A percentile compares a stretch with the other conserved stretches of the same genome.
phyloP scores from a whole-genome alignment of 2,113 vertebrate species.

The Pelusios castaneus region DNA sequence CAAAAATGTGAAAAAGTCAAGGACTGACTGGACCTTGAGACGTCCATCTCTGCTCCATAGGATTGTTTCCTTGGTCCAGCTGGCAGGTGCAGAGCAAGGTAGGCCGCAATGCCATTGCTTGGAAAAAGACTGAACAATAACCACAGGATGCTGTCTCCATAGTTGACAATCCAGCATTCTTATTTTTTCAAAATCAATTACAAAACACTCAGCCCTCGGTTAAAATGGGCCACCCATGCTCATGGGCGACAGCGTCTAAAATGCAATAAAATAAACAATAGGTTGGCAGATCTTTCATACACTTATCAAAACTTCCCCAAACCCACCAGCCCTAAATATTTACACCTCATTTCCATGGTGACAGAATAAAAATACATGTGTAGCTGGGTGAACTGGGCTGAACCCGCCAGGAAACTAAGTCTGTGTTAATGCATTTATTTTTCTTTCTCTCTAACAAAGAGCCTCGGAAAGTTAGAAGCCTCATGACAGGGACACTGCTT shows the following conservation, averaged over 20 bases:
- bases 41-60: fast-evolving
- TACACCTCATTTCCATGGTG: constrained; percentile 4
- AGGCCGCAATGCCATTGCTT: neutral
- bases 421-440: neutral
- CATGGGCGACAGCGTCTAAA: neutral
- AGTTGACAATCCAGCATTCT: neutral
- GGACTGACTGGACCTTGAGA: fast-evolving
- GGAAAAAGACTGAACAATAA: neutral
- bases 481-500: neutral
- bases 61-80: neutral
- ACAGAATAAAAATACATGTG: constrained; percentile 48
- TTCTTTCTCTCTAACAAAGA: neutral
- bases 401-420: neutral
- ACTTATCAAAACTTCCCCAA: constrained; percentile 28
- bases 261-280: neutral
- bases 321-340: constrained; percentile 20
- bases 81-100: neutral
- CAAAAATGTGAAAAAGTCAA: neutral
- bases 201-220: neutral
- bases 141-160: neutral
- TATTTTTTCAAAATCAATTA: fast-evolving
- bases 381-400: constrained; percentile 20
- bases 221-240: fast-evolving
- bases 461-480: constrained; percentile 21
- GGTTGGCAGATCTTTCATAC: constrained; percentile 32